phyloP scores from a whole-genome alignment of 2,888 invertebrate genomes.

The Chrysomela aeneicollis region DNA sequence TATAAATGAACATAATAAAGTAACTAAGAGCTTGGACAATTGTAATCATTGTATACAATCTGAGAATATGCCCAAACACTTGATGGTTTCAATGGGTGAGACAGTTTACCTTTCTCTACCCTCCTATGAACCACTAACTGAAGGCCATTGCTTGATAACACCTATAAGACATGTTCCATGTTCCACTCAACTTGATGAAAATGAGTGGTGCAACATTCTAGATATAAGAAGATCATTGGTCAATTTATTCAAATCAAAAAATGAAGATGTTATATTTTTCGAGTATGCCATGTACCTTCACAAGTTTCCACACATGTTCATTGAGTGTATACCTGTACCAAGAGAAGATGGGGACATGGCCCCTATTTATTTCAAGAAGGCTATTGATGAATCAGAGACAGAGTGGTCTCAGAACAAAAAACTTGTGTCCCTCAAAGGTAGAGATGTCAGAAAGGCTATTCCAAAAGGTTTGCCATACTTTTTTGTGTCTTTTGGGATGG shows the following conservation, averaged over 20 bases:
- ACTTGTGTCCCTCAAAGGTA: constrained; percentile 73
- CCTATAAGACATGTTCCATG: constrained; percentile 84
- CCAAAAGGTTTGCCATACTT: constrained; percentile 97
- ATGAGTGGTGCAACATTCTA: constrained; percentile 91
- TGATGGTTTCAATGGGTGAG: constrained; percentile 81
- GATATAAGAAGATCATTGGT: constrained; percentile 80
- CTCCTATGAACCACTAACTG: constrained; percentile 78
- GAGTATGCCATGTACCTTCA: constrained; percentile 83
- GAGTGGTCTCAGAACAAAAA: constrained; percentile 98
- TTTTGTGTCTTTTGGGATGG: constrained; percentile 90
- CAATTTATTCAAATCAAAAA: constrained; percentile 75
- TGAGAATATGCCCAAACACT: constrained; percentile 80
- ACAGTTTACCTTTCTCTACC: constrained; percentile 89
- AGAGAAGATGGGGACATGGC: constrained; percentile 86
- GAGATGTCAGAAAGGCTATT: constrained; percentile 79
- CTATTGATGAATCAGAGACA: constrained; percentile 90
- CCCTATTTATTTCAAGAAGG: constrained; percentile 98
- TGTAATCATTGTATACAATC: constrained; percentile 88
- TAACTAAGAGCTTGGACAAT: constrained; percentile 76
- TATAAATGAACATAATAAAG: constrained; percentile 75
- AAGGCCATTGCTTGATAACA: constrained; percentile 86
- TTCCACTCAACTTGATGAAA: constrained; percentile 89
- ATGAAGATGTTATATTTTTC: constrained; percentile 87
- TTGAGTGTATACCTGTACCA: constrained; percentile 90
- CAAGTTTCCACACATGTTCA: constrained; percentile 78